Evolutionary conservation across 2,888 invertebrate species (phyloP).

Genomic region (Drosophila putrida): DNA sequence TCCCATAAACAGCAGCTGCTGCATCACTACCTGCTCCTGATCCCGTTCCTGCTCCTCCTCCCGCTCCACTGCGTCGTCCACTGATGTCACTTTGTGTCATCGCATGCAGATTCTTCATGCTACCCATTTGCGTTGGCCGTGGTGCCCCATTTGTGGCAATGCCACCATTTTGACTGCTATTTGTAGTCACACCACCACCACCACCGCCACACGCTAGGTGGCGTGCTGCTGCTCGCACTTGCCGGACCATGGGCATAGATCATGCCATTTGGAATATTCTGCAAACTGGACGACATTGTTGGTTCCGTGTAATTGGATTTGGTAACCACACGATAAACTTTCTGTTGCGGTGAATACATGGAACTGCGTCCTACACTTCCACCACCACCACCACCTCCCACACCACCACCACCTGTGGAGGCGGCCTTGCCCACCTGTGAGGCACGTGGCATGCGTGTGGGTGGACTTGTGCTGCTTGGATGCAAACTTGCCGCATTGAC

Average conservation of each 20-base stretch:
- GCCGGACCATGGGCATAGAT: constrained; percentile 79
- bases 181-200: constrained; percentile 32
- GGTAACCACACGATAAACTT: constrained; percentile 83
- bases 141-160: constrained; percentile 68
- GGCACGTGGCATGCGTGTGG: constrained; percentile 83
- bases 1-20: constrained; percentile 68
- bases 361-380: constrained; percentile 74
- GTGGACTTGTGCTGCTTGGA: constrained; percentile 79
- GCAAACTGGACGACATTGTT: constrained; percentile 85
- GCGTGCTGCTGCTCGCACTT: constrained; percentile 63
- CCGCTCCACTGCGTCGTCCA: constrained; percentile 70
- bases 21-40: constrained; percentile 48
- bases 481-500: constrained; percentile 37
- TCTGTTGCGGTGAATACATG: constrained; percentile 84
- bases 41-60: constrained; percentile 42
- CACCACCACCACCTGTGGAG: constrained; percentile 51
- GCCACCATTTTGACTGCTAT: constrained; percentile 51
- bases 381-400: constrained; percentile 40
- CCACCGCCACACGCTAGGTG: constrained; percentile 29
- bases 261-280: constrained; percentile 85
- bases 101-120: constrained; percentile 83
- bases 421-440: constrained; percentile 76
- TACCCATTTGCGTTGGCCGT: constrained; percentile 74
- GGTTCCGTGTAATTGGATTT: constrained; percentile 85
- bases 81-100: constrained; percentile 84